Conservation (phyloP, 2,888 invertebrate species). For the Rapana venosa region DNA sequence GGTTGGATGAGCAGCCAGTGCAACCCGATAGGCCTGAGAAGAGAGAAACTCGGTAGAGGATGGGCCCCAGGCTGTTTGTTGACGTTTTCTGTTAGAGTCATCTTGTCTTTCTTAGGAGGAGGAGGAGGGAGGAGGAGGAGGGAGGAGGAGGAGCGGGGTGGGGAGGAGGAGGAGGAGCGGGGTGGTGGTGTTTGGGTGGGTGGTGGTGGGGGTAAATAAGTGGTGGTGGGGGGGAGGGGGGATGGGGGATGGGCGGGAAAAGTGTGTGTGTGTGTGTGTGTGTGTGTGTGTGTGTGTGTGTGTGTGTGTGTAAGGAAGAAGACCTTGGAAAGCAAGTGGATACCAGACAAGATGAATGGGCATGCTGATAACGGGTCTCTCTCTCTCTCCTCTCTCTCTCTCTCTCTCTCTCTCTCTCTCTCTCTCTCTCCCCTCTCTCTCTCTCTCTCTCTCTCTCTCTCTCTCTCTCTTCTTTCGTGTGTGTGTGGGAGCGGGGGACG, state of each 20-base stretch:
- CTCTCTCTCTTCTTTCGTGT: not conserved
- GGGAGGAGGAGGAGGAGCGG: no score
- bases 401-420: not conserved
- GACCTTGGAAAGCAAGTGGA: not conserved
- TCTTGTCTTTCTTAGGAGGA: slow-evolving; percentile 12
- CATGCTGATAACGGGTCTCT: not conserved
- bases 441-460: no score
- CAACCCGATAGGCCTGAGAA: slow-evolving; percentile 33
- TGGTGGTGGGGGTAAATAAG: not conserved
- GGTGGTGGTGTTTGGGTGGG: not conserved
- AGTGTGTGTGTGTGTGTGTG: no score
- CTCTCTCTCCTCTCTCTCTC: not conserved
- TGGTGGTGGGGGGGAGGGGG: no score
- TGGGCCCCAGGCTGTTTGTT: slow-evolving; percentile 5
- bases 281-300: no score
- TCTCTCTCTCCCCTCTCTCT: not conserved
- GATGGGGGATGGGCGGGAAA: no score
- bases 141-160: no score
- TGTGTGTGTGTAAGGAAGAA: not conserved
- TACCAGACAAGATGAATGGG: slow-evolving; percentile 19
- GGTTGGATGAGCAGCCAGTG: slow-evolving; percentile 29
- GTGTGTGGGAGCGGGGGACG: not conserved
- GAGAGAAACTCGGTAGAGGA: not conserved
- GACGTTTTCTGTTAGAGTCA: slow-evolving; percentile 30
- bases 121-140: not conserved